Evolutionary conservation across 1,140 invertebrate species (phyloP).

Genomic region (Drosophila parvula): DNA sequence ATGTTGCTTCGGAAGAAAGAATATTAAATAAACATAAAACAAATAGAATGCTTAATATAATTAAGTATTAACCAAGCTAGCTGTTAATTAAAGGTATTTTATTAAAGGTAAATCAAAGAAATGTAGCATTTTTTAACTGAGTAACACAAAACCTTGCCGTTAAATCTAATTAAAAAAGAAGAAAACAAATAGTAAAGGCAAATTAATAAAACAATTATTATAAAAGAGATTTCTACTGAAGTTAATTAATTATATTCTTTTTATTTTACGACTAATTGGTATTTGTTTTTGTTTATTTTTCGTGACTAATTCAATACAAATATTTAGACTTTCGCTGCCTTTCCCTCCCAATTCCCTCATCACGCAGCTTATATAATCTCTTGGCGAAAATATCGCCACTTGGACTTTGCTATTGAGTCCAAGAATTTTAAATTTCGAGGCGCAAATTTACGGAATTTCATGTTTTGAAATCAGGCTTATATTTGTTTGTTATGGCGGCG

Average conservation of each 20-base stretch:
- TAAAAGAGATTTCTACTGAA: too few species aligned
- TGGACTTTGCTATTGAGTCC: slow-evolving; percentile 38
- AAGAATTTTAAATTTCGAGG: slow-evolving; percentile 57
- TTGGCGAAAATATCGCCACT: slow-evolving; percentile 5
- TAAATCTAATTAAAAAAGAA: neutral
- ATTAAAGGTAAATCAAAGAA: neutral
- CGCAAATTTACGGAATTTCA: slow-evolving; percentile 54
- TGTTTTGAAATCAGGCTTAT: slow-evolving; percentile 41
- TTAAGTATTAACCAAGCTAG: neutral
- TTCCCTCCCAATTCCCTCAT: slow-evolving; percentile 10
- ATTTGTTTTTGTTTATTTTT: neutral
- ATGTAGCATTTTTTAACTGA: neutral
- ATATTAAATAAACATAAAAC: neutral
- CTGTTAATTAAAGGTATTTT: neutral
- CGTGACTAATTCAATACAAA: slow-evolving; percentile 19
- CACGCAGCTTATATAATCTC: slow-evolving; percentile 29
- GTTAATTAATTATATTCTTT: too few species aligned
- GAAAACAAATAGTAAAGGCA: too few species aligned
- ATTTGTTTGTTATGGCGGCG: slow-evolving; percentile 49
- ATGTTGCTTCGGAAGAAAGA: neutral
- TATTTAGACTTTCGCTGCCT: slow-evolving; percentile 18
- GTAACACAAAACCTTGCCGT: neutral
- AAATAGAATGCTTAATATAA: neutral
- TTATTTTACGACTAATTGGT: too few species aligned
- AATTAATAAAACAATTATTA: neutral